Base-by-base conservation (phyloP, 2,888 invertebrate genomes). In the Encarsia formosa region DNA sequence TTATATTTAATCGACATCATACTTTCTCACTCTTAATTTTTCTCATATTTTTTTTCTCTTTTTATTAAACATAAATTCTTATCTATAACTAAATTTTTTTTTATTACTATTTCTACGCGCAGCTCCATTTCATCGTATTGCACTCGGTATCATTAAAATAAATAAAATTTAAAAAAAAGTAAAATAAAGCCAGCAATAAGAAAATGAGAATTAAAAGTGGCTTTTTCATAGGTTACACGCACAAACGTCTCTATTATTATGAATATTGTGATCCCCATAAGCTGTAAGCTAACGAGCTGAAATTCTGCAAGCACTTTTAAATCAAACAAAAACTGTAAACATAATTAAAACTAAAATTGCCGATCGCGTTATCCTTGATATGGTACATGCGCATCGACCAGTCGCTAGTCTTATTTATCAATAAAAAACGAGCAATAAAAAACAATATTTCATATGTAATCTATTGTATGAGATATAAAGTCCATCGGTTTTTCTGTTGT, bases 391-490 rank as follows among this genome's bases (percentile, higher is more conserved):
- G 16, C 34, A 11, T 11, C 37, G n/a, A 37, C 35, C 41, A 34
- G 34, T 50, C 47, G 24, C 9, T 16, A 49, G 39, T 54, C 46
- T 49, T 54, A 50, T 43, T 24, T 46, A 15, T 52, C 39, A 56
- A 56, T 52, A 56, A 44, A 56, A 56, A 56, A 56, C 49, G 52
- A 52, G 48, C 52, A 40, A 52, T 56, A 52, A 56, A 56, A 56
- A 56, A 56, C 56, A 56, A 56, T 52, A 56, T 56, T 39, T 52
- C 49, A 52, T 56, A 38, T 52, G 35, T n/a, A n/a, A n/a, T 54
- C 49, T 52, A 47, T 52, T 52, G 56, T 50, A 50, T 22, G 49
- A 46, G 40, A 47, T 50, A 56, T 52, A 51, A 35, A 45, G 37
- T 55, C 29, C 23, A 38, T 50, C 35, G 46, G 38, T 43, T 48